Evolutionary conservation across 2,797 vertebrate genomes (phyloP).

Genomic region (Leptoclinus maculatus): DNA sequence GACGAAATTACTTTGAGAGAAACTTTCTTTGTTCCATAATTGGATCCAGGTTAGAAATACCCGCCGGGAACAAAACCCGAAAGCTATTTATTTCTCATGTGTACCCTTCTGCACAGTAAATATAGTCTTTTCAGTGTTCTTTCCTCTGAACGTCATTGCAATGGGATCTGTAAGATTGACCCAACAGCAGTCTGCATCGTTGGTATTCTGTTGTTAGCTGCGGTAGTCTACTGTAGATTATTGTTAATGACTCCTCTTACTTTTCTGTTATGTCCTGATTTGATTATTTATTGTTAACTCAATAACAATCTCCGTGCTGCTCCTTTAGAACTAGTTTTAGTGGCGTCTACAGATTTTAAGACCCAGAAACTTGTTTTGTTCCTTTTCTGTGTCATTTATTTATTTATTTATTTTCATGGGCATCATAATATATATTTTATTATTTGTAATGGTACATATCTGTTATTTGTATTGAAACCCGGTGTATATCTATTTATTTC

Average conservation of each 20-base stretch:
- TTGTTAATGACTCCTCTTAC: not conserved
- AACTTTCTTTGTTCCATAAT: slow-evolving; percentile 53
- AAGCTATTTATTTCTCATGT: not conserved
- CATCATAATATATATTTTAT: not conserved
- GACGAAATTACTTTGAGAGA: not conserved
- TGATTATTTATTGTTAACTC: not conserved
- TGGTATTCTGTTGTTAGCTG: not conserved
- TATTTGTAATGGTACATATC: not conserved
- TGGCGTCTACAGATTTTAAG: not conserved
- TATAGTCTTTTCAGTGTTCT: not conserved
- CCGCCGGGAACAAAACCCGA: slow-evolving; percentile 34
- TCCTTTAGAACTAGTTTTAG: not conserved
- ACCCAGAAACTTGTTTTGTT: not conserved
- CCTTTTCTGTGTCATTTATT: not conserved
- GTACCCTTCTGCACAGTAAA: not conserved
- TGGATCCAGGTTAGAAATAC: slow-evolving; percentile 52
- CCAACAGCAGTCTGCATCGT: not conserved
- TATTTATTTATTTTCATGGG: not conserved
- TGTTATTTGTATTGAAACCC: not conserved
- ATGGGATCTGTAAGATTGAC: not conserved
- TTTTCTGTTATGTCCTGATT: not conserved
- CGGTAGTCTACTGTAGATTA: not conserved
- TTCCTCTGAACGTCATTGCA: not conserved
- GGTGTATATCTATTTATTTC: not conserved
- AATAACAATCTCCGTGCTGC: not conserved